phyloP scores from a whole-genome alignment of 2,888 invertebrate genomes.

The Diabrotica balteata region DNA sequence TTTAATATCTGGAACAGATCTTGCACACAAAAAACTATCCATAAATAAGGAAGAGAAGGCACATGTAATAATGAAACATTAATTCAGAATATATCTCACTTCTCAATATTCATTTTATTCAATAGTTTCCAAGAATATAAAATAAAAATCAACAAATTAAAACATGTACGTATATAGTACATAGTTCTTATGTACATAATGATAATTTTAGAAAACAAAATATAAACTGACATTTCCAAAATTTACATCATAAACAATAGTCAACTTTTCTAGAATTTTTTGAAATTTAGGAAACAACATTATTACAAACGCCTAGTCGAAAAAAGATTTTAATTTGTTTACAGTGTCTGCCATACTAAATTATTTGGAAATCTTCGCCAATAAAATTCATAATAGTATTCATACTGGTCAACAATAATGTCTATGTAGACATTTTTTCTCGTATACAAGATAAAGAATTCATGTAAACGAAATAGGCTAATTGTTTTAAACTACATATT shows the following conservation, averaged over 20 bases:
- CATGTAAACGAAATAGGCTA: no score
- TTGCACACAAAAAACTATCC: no score
- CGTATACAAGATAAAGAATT: no score
- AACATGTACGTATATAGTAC: conserved; percentile 34
- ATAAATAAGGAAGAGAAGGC: no score
- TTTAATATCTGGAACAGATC: no score
- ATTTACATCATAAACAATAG: conserved; percentile 31
- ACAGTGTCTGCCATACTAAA: conserved; percentile 9
- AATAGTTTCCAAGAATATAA: conserved; percentile 36
- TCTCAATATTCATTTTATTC: conserved; percentile 32
- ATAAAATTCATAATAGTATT: no score
- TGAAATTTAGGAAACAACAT: conserved; percentile 30
- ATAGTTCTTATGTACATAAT: conserved; percentile 31
- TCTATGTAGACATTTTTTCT: no score
- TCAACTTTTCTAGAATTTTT: conserved; percentile 28
- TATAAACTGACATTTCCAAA: conserved; percentile 29
- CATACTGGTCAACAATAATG: no score
- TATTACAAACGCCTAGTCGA: conserved; percentile 29
- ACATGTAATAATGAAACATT: not conserved
- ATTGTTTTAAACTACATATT: no score
- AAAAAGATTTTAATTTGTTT: conserved; percentile 19
- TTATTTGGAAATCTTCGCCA: no score
- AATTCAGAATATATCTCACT: conserved; percentile 27
- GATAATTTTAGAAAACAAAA: conserved; percentile 31
- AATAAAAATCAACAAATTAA: conserved; percentile 37